Evolutionary conservation across 2,113 vertebrate genomes (phyloP).

Genomic region (crab-eating macaque (Macaca fascicularis)): DNA sequence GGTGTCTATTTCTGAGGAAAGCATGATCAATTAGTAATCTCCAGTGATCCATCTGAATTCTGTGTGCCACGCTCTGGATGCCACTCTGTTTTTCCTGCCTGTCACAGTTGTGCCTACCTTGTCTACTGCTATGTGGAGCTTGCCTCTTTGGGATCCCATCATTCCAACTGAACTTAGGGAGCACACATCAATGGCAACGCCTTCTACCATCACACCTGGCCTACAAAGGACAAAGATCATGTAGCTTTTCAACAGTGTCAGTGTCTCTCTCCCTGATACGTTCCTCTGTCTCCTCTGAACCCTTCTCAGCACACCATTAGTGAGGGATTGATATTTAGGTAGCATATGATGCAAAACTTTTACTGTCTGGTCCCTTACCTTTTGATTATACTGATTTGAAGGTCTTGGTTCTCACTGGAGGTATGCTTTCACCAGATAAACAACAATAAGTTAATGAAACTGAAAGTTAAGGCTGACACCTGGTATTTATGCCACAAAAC

Average conservation of each 20-base stretch:
- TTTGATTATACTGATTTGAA: not conserved
- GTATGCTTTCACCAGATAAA: not conserved
- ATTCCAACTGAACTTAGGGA: not conserved
- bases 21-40: not conserved
- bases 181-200: not conserved
- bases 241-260: not conserved
- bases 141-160: not conserved
- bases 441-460: not conserved
- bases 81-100: not conserved
- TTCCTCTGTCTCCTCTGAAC: not conserved
- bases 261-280: not conserved
- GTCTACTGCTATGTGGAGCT: not conserved
- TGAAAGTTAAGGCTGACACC: not conserved
- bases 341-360: not conserved
- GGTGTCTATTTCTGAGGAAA: not conserved
- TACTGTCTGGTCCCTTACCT: not conserved
- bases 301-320: not conserved
- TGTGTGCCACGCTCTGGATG: not conserved
- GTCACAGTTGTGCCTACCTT: not conserved
- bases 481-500: not conserved
- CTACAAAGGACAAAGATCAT: not conserved
- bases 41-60: not conserved
- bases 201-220: not conserved
- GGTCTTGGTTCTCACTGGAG: not conserved
- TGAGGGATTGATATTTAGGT: not conserved